phyloP scores from a whole-genome alignment of 2,888 invertebrate species.

The Drosophila cracens region DNA sequence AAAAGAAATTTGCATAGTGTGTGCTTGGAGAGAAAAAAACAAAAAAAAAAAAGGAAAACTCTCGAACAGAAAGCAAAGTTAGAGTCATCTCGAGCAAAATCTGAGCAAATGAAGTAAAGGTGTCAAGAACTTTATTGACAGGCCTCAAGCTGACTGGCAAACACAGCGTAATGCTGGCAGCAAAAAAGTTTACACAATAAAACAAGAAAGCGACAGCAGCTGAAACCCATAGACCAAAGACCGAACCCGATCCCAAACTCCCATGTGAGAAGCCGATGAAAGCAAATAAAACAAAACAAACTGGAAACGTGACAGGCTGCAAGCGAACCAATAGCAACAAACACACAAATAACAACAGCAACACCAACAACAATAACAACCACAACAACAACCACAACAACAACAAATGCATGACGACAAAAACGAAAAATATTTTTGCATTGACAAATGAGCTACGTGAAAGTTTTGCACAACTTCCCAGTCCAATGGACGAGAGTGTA shows the following conservation, averaged over 20 bases:
- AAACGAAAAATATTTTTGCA: slow-evolving; percentile 62
- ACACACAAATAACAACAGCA: slow-evolving; percentile 19
- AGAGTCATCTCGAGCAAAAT: slow-evolving; percentile 75
- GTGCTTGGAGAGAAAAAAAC: slow-evolving; percentile 21
- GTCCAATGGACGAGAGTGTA: slow-evolving; percentile 33
- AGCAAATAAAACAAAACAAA: slow-evolving; percentile 72
- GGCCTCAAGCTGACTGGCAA: slow-evolving; percentile 60
- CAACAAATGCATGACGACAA: slow-evolving; percentile 39
- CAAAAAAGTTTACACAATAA: slow-evolving; percentile 52
- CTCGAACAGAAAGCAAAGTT: slow-evolving; percentile 62
- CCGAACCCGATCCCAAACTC: slow-evolving; percentile 12
- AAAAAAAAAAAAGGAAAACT: slow-evolving; percentile 31
- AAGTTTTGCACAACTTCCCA: slow-evolving; percentile 62
- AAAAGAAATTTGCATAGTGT: slow-evolving; percentile 51
- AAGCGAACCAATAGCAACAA: slow-evolving; percentile 40
- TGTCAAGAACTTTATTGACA: slow-evolving; percentile 80
- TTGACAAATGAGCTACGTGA: slow-evolving; percentile 79
- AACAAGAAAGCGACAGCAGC: slow-evolving; percentile 25
- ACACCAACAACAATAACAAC: not conserved
- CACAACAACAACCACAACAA: slow-evolving; percentile 13
- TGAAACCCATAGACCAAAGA: slow-evolving; percentile 12
- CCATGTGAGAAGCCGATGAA: slow-evolving; percentile 58
- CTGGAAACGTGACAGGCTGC: slow-evolving; percentile 71
- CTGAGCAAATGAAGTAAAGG: slow-evolving; percentile 78
- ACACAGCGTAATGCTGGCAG: slow-evolving; percentile 52